These are phyloP conservation scores for Rapana venosa DNA, from an alignment of 2,888 invertebrate species.

Conservation along the genomic window DNA sequence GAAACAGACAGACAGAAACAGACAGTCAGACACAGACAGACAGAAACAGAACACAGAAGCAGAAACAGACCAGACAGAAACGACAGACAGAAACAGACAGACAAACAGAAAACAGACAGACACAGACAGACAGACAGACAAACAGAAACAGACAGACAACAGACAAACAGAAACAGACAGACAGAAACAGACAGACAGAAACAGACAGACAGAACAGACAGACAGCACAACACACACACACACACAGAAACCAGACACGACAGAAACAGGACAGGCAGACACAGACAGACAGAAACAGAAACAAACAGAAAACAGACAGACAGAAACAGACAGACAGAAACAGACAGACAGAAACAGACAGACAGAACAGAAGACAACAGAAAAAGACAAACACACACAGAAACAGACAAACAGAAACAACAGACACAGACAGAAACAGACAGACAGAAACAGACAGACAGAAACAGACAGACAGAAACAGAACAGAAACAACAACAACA, in stretches of 20 bases:
- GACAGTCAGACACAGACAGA: too few species aligned
- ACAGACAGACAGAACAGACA: not conserved
- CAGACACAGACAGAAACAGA: too few species aligned
- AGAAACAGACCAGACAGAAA: not conserved
- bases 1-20: too few species aligned
- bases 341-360: not conserved
- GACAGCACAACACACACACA: not conserved
- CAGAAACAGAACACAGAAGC: too few species aligned
- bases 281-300: conserved; percentile 52
- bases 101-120: too few species aligned
- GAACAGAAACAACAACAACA: too few species aligned
- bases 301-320: too few species aligned
- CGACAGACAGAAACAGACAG: too few species aligned
- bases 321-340: not conserved
- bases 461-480: conserved; percentile 50
- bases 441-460: not conserved
- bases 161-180: not conserved
- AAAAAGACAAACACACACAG: not conserved
- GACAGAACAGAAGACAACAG: too few species aligned
- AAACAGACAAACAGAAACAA: too few species aligned
- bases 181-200: conserved; percentile 48
- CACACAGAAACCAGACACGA: not conserved
- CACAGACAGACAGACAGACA: conserved; percentile 47
- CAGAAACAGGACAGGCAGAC: not conserved
- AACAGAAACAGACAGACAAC: not conserved